phyloP scores from a whole-genome alignment of 2,797 vertebrate species.

The Sarcoramphus papa region DNA sequence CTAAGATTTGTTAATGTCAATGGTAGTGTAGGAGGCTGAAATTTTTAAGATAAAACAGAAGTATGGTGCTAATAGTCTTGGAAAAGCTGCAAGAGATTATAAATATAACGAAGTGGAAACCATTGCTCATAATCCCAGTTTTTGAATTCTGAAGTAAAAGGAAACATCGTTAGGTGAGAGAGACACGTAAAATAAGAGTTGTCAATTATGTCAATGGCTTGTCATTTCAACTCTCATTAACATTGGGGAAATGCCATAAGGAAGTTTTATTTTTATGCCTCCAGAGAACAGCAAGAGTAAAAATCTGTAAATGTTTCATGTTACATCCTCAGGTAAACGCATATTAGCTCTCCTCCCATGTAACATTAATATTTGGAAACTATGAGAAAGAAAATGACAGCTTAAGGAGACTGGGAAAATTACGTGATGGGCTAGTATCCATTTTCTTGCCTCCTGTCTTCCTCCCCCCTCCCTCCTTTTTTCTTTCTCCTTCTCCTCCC shows the following conservation, averaged over 20 bases:
- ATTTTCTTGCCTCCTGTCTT: neutral
- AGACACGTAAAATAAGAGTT: conserved; percentile 7
- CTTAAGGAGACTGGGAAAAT: neutral
- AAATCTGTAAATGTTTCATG: conserved; percentile 8
- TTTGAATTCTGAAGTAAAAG: conserved; percentile 15
- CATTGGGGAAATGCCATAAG: neutral
- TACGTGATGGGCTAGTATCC: neutral
- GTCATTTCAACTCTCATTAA: conserved; percentile 35
- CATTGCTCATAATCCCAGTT: neutral
- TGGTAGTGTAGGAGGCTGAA: neutral
- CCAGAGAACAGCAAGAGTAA: neutral
- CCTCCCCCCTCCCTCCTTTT: neutral
- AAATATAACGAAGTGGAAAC: neutral
- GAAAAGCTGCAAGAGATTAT: neutral
- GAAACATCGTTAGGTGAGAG: neutral
- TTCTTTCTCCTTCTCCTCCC: neutral
- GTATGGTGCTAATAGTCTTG: neutral
- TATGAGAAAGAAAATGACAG: neutral
- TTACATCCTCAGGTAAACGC: neutral
- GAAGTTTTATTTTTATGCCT: conserved; percentile 21
- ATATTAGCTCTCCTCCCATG: neutral
- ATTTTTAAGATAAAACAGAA: neutral
- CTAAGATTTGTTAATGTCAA: neutral
- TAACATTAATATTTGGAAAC: neutral
- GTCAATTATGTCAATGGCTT: conserved; percentile 9